Evolutionary conservation across 2,113 vertebrate genomes (phyloP).

Genomic region (Rhabdomys dilectus): DNA sequence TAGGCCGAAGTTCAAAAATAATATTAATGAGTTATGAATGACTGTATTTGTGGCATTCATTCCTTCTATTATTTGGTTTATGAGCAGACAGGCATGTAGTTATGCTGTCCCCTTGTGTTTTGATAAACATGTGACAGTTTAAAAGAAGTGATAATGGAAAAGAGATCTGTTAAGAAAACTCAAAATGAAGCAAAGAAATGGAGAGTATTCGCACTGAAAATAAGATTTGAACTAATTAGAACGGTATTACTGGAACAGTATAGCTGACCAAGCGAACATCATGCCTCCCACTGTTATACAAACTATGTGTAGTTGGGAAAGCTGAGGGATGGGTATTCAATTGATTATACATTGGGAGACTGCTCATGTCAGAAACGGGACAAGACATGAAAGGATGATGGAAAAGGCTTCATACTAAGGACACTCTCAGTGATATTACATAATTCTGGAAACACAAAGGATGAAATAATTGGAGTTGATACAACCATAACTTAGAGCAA

Average conservation of each 20-base stretch:
- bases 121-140: neutral
- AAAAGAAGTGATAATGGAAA: constrained; percentile 28
- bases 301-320: neutral
- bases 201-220: constrained; percentile 7
- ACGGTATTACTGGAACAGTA: neutral
- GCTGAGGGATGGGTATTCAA: neutral
- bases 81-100: neutral
- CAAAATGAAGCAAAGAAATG: constrained; percentile 35
- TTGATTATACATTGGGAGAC: neutral
- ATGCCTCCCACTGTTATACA: neutral
- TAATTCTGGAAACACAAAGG: neutral
- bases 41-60: neutral
- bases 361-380: neutral
- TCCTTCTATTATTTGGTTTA: neutral
- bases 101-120: neutral
- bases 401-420: neutral
- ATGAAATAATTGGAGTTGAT: neutral
- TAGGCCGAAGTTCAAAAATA: neutral
- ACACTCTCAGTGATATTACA: neutral
- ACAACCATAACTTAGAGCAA: neutral
- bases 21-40: neutral
- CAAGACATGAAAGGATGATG: neutral
- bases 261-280: neutral
- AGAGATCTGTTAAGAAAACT: neutral
- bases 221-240: constrained; percentile 8